These are phyloP conservation scores for Synanceia verrucosa DNA, from an alignment of 2,797 vertebrate species.

Conservation along the genomic window DNA sequence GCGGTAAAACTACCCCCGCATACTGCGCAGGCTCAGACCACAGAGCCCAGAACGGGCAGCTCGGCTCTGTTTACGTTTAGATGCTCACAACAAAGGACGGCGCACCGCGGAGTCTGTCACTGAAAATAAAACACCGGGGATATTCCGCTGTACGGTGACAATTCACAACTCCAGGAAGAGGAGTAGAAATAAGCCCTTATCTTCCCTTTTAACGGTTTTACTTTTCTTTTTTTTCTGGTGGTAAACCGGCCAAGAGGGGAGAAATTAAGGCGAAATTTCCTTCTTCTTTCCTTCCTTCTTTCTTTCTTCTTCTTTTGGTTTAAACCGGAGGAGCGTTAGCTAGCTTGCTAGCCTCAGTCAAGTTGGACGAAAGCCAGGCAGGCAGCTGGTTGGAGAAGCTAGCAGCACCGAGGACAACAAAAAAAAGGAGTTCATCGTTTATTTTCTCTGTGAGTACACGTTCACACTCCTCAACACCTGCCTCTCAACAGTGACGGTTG, in stretches of 20 bases:
- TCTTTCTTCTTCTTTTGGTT: background rate
- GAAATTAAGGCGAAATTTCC: slow-evolving; percentile 42
- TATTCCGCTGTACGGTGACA: background rate
- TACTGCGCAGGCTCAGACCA: slow-evolving; percentile 25
- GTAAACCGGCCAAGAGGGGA: slow-evolving; percentile 13
- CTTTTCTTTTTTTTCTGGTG: background rate
- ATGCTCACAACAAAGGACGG: slow-evolving; percentile 80
- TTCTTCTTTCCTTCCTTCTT: background rate
- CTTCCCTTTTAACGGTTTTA: background rate
- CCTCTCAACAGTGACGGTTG: background rate
- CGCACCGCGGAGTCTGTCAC: slow-evolving; percentile 51
- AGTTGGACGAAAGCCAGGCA: slow-evolving; percentile 48
- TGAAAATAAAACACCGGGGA: slow-evolving; percentile 30
- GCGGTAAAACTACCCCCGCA: slow-evolving; percentile 33
- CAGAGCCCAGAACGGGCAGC: slow-evolving; percentile 6
- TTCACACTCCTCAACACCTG: slow-evolving; percentile 32
- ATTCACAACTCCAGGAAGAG: background rate
- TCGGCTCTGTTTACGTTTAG: slow-evolving; percentile 74
- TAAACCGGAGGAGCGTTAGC: slow-evolving; percentile 60
- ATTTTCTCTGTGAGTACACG: slow-evolving; percentile 58
- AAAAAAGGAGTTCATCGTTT: slow-evolving; percentile 50
- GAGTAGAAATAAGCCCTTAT: background rate
- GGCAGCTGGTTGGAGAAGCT: slow-evolving; percentile 44
- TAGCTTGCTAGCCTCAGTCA: slow-evolving; percentile 64
- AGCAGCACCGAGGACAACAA: slow-evolving; percentile 38